These are phyloP conservation scores for Drosophila miranda DNA, from an alignment of 1,140 invertebrate genomes.

Conservation along the genomic window DNA sequence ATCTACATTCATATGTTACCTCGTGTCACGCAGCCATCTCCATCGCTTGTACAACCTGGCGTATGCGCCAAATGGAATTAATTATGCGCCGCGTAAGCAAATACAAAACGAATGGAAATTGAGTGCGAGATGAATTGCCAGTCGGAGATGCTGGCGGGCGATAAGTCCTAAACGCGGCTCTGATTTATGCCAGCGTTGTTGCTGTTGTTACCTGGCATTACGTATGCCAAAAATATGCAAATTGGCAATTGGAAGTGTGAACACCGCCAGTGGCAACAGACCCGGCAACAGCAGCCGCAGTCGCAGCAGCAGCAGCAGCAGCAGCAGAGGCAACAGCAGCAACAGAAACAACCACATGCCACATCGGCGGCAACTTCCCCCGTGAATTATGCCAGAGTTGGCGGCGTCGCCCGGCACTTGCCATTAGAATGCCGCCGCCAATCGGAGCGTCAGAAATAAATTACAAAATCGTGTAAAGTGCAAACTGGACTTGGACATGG, in stretches of 20 bases:
- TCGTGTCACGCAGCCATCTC: conserved; percentile 20
- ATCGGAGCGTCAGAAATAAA: conserved; percentile 78
- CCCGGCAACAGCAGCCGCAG: conserved; percentile 31
- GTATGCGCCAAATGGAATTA: conserved; percentile 73
- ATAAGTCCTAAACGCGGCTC: conserved; percentile 65
- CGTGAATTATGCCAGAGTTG: conserved; percentile 19
- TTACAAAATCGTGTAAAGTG: conserved; percentile 79
- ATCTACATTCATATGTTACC: neutral
- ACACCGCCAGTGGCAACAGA: conserved; percentile 66
- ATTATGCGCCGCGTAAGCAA: conserved; percentile 64
- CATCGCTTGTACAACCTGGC: conserved; percentile 24
- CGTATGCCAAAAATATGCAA: conserved; percentile 79
- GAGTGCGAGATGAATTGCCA: conserved; percentile 75
- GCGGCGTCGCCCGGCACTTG: conserved; percentile 59
- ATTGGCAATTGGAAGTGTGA: conserved; percentile 77
- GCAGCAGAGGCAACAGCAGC: neutral
- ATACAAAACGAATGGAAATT: conserved; percentile 66
- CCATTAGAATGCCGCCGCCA: conserved; percentile 71
- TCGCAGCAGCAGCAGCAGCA: conserved; percentile 3
- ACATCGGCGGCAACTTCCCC: conserved; percentile 9
- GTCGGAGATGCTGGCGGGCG: conserved; percentile 58
- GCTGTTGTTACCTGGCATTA: conserved; percentile 51
- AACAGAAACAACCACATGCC: conserved; percentile 5
- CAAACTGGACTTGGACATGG: conserved; percentile 67
- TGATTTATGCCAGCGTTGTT: conserved; percentile 66